These are phyloP conservation scores for Hassar affinis DNA, from an alignment of 2,113 vertebrate genomes.

Conservation along the genomic window DNA sequence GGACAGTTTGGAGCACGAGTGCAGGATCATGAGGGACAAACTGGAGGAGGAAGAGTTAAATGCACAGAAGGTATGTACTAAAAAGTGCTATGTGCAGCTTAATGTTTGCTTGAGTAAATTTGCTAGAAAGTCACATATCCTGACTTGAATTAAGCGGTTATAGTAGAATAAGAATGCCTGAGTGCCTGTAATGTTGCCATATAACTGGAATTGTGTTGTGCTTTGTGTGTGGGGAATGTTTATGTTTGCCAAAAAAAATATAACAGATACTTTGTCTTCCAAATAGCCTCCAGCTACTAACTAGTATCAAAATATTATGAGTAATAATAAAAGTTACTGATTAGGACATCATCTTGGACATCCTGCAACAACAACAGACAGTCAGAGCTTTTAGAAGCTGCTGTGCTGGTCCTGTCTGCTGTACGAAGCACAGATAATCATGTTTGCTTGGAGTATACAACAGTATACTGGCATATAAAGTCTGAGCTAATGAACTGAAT, in stretches of 20 bases:
- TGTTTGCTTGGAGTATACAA: background rate
- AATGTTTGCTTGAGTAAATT: background rate
- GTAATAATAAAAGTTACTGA: background rate
- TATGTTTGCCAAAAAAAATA: background rate
- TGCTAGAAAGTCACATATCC: background rate
- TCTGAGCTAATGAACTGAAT: background rate
- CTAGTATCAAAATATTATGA: background rate
- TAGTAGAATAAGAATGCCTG: background rate
- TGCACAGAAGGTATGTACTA: slow-evolving; percentile 61
- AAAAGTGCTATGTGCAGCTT: too few relatives aligned
- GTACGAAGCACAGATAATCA: background rate
- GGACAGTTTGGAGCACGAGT: slow-evolving; percentile 52
- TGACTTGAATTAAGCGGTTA: background rate
- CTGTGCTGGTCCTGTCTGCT: background rate
- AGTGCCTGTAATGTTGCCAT: background rate
- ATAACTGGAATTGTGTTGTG: background rate
- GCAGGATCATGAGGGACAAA: slow-evolving; percentile 52
- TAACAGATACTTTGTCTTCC: background rate
- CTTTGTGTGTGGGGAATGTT: background rate
- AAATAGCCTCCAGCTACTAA: background rate
- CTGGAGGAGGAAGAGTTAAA: slow-evolving; percentile 66
- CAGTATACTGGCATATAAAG: background rate
- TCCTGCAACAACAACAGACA: background rate
- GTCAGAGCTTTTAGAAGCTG: background rate
- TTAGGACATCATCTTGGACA: background rate